Percentiles rank a stretch among this genome's conserved stretches.
Conservation (phyloP, 2,888 invertebrate genomes). For the Caradrina clavipalpis region DNA sequence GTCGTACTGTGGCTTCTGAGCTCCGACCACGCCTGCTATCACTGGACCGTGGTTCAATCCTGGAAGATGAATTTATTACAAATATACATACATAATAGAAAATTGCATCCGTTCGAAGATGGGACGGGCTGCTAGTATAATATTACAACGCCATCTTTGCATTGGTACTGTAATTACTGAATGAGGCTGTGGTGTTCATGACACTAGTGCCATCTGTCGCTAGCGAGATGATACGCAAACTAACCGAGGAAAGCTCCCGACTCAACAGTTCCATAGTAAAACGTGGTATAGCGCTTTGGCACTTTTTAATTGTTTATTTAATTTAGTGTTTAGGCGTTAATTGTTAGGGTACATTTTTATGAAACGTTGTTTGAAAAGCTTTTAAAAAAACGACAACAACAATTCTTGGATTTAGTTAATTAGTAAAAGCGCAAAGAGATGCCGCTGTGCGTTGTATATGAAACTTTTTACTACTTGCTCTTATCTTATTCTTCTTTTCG, state of each 20-base stretch:
- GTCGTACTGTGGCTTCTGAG: slow-evolving; percentile 99
- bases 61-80: slow-evolving; percentile 71
- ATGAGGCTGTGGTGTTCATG: no score
- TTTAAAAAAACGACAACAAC: no score
- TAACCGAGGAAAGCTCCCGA: not conserved
- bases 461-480: not conserved
- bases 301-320: no score
- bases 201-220: slow-evolving; percentile 31
- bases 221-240: not conserved
- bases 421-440: not conserved
- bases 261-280: not conserved
- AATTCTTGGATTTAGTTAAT: not conserved
- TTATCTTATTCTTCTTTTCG: no score
- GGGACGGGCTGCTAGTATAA: no score
- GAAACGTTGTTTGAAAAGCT: no score
- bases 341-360: no score
- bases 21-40: slow-evolving; percentile 99
- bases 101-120: no score
- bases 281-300: not conserved
- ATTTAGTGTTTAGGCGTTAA: no score
- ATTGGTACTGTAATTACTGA: not conserved
- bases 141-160: slow-evolving; percentile 29
- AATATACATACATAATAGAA: no score
- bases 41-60: slow-evolving; percentile 97
- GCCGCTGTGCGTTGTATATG: not conserved